phyloP scores from a whole-genome alignment of 1,140 invertebrate genomes.

The Ooceraea biroi region DNA sequence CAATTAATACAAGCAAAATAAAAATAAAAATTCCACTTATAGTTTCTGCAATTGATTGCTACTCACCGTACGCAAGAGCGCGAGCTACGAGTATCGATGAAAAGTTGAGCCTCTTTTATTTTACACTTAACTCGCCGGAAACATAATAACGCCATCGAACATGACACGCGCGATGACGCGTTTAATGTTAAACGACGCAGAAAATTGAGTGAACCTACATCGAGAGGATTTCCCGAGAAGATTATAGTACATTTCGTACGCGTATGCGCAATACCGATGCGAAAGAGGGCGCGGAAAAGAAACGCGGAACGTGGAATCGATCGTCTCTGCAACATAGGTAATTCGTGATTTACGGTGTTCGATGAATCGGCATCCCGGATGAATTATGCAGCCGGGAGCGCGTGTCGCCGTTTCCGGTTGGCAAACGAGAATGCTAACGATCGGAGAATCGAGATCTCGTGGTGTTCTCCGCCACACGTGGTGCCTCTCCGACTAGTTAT shows the following conservation, averaged over 20 bases:
- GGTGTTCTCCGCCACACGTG: background rate
- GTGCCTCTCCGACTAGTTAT: slow-evolving; percentile 37
- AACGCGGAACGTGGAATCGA: slow-evolving; percentile 10
- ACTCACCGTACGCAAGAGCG: background rate
- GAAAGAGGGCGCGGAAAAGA: background rate
- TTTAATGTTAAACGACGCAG: slow-evolving; percentile 1
- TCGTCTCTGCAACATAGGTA: slow-evolving; percentile 45
- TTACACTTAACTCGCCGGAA: too few relatives aligned
- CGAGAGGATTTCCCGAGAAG: background rate
- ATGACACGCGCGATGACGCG: slow-evolving; percentile 10
- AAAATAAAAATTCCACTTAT: too few relatives aligned
- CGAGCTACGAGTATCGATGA: too few relatives aligned
- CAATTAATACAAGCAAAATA: too few relatives aligned
- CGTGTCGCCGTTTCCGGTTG: slow-evolving; percentile 30
- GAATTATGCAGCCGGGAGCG: slow-evolving; percentile 57
- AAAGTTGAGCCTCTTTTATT: too few relatives aligned
- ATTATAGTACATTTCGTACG: slow-evolving; percentile 27
- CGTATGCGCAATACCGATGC: background rate
- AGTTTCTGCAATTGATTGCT: too few relatives aligned
- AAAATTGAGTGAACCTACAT: slow-evolving; percentile 19
- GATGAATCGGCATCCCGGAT: slow-evolving; percentile 44
- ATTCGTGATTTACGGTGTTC: slow-evolving; percentile 62
- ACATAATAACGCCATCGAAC: slow-evolving; percentile 39
- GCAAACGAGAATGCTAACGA: slow-evolving; percentile 27
- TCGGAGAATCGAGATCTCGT: slow-evolving; percentile 62